Evolutionary conservation across 2,888 invertebrate genomes (phyloP).

Genomic region (Dexiosoma caninum): DNA sequence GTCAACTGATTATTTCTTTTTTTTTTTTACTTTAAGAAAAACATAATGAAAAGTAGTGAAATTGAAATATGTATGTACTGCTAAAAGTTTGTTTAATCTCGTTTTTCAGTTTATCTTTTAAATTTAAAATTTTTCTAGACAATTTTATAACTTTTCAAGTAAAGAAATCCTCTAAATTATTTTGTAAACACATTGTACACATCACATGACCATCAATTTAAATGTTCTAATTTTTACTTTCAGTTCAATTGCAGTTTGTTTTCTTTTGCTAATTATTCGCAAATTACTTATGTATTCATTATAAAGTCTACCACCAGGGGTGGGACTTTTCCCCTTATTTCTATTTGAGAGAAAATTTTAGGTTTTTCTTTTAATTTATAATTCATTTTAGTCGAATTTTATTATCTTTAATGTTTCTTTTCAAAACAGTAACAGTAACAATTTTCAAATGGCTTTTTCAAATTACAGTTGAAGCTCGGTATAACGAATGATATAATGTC

Average conservation of each 20-base stretch:
- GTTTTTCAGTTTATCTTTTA: not conserved
- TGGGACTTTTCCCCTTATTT: not conserved
- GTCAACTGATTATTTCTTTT: conserved; percentile 28
- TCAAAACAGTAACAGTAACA: too few species aligned
- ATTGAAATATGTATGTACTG: not conserved
- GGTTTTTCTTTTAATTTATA: too few species aligned
- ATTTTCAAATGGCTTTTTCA: too few species aligned
- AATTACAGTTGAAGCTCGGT: too few species aligned
- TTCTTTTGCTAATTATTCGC: not conserved
- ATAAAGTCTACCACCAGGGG: not conserved
- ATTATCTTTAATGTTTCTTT: too few species aligned
- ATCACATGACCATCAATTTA: conserved; percentile 39
- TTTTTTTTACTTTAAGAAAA: not conserved
- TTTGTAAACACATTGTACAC: conserved; percentile 26
- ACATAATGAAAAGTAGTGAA: not conserved
- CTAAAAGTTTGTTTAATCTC: not conserved
- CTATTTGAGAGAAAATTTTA: too few species aligned
- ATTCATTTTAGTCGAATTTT: too few species aligned
- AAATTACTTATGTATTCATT: not conserved
- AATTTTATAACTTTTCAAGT: conserved; percentile 27
- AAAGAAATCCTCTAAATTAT: conserved; percentile 8
- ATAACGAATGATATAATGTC: too few species aligned
- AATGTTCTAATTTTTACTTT: conserved; percentile 29
- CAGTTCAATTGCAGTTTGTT: conserved; percentile 33
- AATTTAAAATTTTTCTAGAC: not conserved